A percentile compares a stretch with the other conserved stretches of the same genome.
These are phyloP conservation scores for Aurelia aurita complex sp. Pacific DNA, from an alignment of 30 jellyfish, hydroid and myxozoan species.

Conservation along the genomic window DNA sequence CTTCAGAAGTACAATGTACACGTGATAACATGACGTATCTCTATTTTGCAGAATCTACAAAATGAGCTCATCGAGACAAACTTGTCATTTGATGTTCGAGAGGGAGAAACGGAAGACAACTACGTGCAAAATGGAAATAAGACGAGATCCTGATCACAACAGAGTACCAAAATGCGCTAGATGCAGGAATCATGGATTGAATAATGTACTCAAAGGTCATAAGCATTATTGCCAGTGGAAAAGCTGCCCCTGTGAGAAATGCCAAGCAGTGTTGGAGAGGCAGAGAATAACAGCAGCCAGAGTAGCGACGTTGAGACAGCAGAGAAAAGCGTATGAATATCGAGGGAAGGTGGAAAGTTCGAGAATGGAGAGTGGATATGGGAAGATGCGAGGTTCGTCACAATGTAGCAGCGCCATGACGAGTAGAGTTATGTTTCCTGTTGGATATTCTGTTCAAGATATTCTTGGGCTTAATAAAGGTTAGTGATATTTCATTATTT, in stretches of 20 bases:
- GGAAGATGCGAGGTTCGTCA: not conserved
- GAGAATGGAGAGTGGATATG: not conserved
- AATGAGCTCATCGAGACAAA: conserved; percentile 21
- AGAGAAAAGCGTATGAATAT: conserved; percentile 46
- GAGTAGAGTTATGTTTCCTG: conserved; percentile 34
- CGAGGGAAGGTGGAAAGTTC: conserved; percentile 4
- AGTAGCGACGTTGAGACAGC: conserved; percentile 73
- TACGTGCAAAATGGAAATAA: conserved; percentile 10
- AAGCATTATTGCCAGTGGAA: conserved; percentile 73
- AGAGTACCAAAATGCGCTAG: conserved; percentile 77
- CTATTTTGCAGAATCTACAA: not conserved
- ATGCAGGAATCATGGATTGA: conserved; percentile 61
- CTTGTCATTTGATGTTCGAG: conserved; percentile 4
- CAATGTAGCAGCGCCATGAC: conserved; percentile 9
- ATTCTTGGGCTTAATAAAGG: conserved; percentile 36
- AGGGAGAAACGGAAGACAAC: not conserved
- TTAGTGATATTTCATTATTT: not conserved
- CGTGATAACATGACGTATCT: not conserved
- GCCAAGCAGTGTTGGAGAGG: conserved; percentile 62
- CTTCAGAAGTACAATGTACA: too few species aligned
- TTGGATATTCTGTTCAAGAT: conserved; percentile 50
- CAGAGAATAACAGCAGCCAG: conserved; percentile 73
- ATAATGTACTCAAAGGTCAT: conserved; percentile 63
- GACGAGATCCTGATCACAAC: conserved; percentile 39
- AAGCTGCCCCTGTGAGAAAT: conserved; percentile 61